Evolutionary conservation across 1,140 invertebrate genomes (phyloP), one percentile per base, ranked within the genome.

Genomic region (Saxidomus purpurata): DNA sequence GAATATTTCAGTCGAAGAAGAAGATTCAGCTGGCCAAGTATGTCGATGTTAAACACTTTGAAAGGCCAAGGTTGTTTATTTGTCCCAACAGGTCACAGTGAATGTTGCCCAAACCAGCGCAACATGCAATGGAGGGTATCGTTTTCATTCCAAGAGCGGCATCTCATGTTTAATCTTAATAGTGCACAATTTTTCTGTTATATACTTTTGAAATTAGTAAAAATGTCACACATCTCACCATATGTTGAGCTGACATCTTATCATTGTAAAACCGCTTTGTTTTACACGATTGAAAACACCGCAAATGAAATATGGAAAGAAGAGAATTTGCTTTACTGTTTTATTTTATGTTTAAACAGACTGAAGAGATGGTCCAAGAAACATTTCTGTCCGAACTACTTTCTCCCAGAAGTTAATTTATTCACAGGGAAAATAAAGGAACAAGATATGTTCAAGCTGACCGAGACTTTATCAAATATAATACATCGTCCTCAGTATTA

Each of bases 151-250:
- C n/a, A n/a, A n/a, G n/a, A n/a, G n/a, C n/a, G n/a, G n/a, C n/a
- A n/a, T 67, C 4, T 85, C 22, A 74, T 85, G 43, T 43, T 71
- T 15, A 47, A 36, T 8, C 47, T 85, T 13, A 85, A 52, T 36
- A 11, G 22, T 22, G 47, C 40, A 22, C 83, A 85, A n/a, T 67
- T 47, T 52, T 74, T 9, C 49, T 85, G 83, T 28, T 85, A 85
- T 34, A 43, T 85, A 13, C 49, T 74, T 8, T 38, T 85, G 15
- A 85, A 85, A 47, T 52, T 85, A 43, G 49, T 85, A 2, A 85
- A 85, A 47, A 43, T 47, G 49, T 31, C 47, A n/a, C 34, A 40
- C 31, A 40, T 85, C 63, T 71, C 69, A 47, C 63, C 67, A 28
- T n/a, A 25, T 2, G 43, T 76, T 31, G 47, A 31, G 0, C 22